Percentiles rank a stretch among this genome's conserved stretches.
Conservation (phyloP, 2,113 vertebrate species). For the Clarias macrocephalus region DNA sequence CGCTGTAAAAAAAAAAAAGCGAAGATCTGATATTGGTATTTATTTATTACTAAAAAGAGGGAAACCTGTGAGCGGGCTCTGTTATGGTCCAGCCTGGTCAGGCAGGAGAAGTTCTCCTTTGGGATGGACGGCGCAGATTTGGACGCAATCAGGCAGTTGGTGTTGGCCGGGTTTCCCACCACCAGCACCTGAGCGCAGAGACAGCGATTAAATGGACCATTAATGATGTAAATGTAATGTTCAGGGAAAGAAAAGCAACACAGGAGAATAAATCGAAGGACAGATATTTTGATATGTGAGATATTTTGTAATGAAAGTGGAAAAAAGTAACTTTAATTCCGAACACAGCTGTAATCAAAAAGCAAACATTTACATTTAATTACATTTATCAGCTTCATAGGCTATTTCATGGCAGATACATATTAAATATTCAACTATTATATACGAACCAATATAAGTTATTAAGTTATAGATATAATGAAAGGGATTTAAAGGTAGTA, state of each 20-base stretch:
- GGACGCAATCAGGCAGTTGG: conserved; percentile 93
- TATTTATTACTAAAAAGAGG: not conserved
- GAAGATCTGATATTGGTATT: not conserved
- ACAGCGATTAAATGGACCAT: not conserved
- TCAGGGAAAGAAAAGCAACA: not conserved
- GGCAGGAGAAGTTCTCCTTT: conserved; percentile 96
- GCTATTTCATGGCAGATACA: too few species aligned
- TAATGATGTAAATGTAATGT: not conserved
- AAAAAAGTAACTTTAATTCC: not conserved
- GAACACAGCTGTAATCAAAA: not conserved
- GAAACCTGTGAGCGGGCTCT: conserved; percentile 89
- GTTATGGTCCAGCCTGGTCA: conserved; percentile 98
- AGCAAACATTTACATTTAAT: not conserved
- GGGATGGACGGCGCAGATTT: conserved; percentile 96
- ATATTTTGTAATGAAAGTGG: not conserved
- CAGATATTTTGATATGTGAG: not conserved
- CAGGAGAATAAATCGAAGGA: not conserved
- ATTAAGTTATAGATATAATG: too few species aligned
- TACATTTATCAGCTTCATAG: too few species aligned
- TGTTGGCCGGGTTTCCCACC: conserved; percentile 96
- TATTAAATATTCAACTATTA: too few species aligned
- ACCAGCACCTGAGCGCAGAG: conserved; percentile 82
- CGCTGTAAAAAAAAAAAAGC: too few species aligned
- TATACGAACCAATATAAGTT: too few species aligned
- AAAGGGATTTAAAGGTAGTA: too few species aligned